phyloP scores from a whole-genome alignment of 2,113 vertebrate species.

The Rhinichthys klamathensis region DNA sequence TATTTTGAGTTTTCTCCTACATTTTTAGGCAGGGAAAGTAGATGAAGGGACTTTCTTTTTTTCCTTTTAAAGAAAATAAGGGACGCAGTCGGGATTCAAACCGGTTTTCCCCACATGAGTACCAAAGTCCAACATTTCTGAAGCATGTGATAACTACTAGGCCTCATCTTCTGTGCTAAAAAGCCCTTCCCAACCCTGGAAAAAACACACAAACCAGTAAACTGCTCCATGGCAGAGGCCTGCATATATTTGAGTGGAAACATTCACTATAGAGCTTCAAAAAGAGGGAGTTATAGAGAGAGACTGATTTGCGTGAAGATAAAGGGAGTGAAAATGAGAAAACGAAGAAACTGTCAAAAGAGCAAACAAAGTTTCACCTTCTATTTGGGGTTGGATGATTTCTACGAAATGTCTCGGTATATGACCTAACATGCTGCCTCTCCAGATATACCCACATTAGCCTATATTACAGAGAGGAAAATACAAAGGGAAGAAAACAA shows the following conservation, averaged over 20 bases:
- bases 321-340: conserved; percentile 40
- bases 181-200: background rate
- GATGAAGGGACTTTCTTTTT: background rate
- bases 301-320: conserved; percentile 34
- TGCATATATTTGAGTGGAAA: conserved; percentile 77
- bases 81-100: background rate
- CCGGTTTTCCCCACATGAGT: background rate
- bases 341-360: conserved; percentile 38
- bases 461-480: conserved; percentile 30
- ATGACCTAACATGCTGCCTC: conserved; percentile 32
- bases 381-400: background rate
- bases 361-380: conserved; percentile 16
- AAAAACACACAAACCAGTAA: conserved; percentile 49
- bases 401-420: conserved; percentile 13
- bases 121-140: background rate
- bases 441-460: conserved; percentile 49
- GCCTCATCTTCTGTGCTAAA: background rate
- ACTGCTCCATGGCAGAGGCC: conserved; percentile 62
- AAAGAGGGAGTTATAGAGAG: conserved; percentile 58
- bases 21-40: background rate
- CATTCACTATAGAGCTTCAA: conserved; percentile 71
- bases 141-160: background rate
- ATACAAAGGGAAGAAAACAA: conserved; percentile 42
- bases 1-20: background rate
- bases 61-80: no score